A percentile compares a stretch with the other conserved stretches of the same genome.
These are phyloP conservation scores for Chloroclysta siterata DNA, from an alignment of 2,888 invertebrate species.

Conservation along the genomic window DNA sequence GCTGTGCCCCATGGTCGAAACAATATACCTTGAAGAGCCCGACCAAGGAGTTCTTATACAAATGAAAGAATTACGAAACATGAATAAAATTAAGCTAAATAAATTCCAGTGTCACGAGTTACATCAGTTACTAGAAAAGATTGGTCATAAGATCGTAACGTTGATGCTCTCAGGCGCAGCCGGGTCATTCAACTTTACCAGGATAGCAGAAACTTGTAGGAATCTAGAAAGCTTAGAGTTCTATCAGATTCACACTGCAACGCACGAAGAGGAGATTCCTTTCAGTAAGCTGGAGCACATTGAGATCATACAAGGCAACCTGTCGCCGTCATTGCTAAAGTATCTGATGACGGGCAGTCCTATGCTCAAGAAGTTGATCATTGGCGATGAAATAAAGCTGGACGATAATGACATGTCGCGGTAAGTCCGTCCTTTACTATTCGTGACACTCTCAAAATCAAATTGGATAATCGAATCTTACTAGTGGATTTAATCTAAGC, in stretches of 20 bases:
- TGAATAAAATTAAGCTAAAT: conserved; percentile 86
- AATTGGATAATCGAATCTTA: background rate
- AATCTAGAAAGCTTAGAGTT: conserved; percentile 87
- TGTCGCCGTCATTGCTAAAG: conserved; percentile 84
- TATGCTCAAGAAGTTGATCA: conserved; percentile 85
- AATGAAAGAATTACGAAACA: conserved; percentile 74
- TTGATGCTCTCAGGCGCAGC: conserved; percentile 85
- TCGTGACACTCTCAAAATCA: background rate
- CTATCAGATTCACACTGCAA: conserved; percentile 87
- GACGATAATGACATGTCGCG: conserved; percentile 88
- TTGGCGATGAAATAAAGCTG: conserved; percentile 87
- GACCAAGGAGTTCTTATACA: conserved; percentile 81
- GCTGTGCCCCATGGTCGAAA: conserved; percentile 87
- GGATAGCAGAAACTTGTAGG: conserved; percentile 85
- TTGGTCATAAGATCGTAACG: conserved; percentile 82
- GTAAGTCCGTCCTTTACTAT: conserved; percentile 59
- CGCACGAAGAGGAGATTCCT: conserved; percentile 82
- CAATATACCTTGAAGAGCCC: conserved; percentile 87
- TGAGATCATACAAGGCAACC: conserved; percentile 88
- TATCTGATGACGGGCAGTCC: conserved; percentile 86
- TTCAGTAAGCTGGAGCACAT: conserved; percentile 87
- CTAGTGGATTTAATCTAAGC: too few relatives aligned
- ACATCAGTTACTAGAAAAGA: conserved; percentile 81
- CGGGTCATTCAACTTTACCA: conserved; percentile 85
- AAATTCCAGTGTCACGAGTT: conserved; percentile 87